These are phyloP conservation scores for Cheilosia grossa DNA, from an alignment of 2,888 invertebrate species.

Conservation along the genomic window DNA sequence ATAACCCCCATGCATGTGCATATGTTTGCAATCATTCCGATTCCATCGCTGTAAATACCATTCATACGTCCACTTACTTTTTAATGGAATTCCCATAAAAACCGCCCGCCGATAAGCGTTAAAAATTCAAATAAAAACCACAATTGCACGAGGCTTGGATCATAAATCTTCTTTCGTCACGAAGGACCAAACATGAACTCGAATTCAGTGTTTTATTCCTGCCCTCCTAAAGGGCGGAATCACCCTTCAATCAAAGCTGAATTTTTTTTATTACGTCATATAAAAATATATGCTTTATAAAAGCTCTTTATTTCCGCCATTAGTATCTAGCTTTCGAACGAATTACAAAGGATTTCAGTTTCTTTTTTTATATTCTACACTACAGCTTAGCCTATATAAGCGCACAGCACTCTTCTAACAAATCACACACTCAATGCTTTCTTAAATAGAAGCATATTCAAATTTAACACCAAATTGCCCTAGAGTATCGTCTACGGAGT, in stretches of 20 bases:
- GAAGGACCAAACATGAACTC: conserved; percentile 43
- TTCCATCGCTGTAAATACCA: conserved; percentile 47
- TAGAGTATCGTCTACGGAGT: neutral
- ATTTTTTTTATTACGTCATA: conserved; percentile 54
- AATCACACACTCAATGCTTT: conserved; percentile 39
- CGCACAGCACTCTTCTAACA: conserved; percentile 45
- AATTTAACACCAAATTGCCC: conserved; percentile 34
- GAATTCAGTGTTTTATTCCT: conserved; percentile 11
- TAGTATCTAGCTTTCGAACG: conserved; percentile 31
- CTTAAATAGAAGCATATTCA: neutral
- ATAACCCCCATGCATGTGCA: conserved; percentile 11
- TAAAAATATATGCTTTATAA: conserved; percentile 66
- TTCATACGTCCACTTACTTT: conserved; percentile 58
- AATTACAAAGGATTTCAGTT: conserved; percentile 35
- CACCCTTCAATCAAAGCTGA: conserved; percentile 50
- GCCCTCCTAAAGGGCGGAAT: neutral
- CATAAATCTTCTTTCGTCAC: conserved; percentile 48
- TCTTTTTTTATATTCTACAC: conserved; percentile 2
- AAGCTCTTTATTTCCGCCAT: conserved; percentile 65
- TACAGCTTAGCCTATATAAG: conserved; percentile 40
- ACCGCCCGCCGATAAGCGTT: conserved; percentile 34
- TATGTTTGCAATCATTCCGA: conserved; percentile 31
- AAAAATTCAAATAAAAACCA: conserved; percentile 58
- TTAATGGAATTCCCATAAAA: conserved; percentile 53
- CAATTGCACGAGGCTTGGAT: conserved; percentile 44